Evolutionary conservation across 2,797 vertebrate genomes (phyloP), one percentile per base, ranked within the genome.

Genomic region (Malurus leucopterus): DNA sequence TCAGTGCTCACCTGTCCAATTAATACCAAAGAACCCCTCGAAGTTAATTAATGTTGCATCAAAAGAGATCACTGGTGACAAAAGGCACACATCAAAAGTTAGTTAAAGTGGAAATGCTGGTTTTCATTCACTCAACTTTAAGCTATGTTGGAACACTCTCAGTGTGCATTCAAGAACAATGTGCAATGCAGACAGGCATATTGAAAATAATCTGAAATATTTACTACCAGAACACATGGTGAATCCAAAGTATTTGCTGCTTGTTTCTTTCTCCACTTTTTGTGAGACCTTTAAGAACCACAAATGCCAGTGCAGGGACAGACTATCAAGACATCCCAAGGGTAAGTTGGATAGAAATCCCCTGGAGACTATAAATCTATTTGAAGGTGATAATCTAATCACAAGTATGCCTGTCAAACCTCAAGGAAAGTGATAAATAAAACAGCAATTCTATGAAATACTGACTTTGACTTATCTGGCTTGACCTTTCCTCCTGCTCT

Each of bases 371-470:
- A 88, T 94, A 95, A 96, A 96, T 96, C 91, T 92, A 77, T 94
- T 91, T 92, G 89, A 93, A 96, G 82, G 76, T 86, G 80, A 95
- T 96, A 96, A 95, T 71, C 78, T 93, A 90, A 95, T 95, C 84
- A 96, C 40, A 76, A 40, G 10, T 22, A 57, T 92, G 79, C 71
- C 87, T 93, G 92, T 94, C 94, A 96, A 72, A 94, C 59, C 57
- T 88, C 78, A 92, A 94, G 71, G 59, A 93, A 96, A 91, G 69
- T 86, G 85, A 70, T 95, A 96, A 96, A 74, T 95, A 86, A 95
- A 96, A 92, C 86, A 95, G 80, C 95, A 95, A 93, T 96, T 95
- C 70, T 80, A 55, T 93, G 87, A 95, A 96, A 94, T 95, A 93
- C 41, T 87, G 82, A 95, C 91, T 92, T 97, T 93, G 75, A 88